These are phyloP conservation scores for Morpho achilles DNA, from an alignment of 2,888 invertebrate species.

Conservation along the genomic window DNA sequence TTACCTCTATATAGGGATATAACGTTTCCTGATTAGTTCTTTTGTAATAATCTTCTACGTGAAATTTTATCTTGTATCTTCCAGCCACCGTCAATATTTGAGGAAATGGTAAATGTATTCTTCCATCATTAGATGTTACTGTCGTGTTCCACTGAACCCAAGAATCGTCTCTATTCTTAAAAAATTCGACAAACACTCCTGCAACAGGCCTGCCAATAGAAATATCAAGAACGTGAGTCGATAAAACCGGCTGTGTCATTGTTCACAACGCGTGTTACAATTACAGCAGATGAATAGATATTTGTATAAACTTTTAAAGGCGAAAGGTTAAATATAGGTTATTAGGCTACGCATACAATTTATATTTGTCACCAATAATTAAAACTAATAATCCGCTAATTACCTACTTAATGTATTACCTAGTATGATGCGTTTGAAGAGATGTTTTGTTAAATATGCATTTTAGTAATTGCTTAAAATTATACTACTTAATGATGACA, in stretches of 20 bases:
- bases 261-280: conserved; percentile 1
- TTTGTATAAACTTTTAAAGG: not conserved
- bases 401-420: no score
- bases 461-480: no score
- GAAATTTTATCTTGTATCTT: conserved; percentile 86
- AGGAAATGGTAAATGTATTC: conserved; percentile 81
- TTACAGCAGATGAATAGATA: not conserved
- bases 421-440: no score
- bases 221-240: conserved; percentile 87
- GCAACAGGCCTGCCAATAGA: conserved; percentile 83
- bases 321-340: not conserved
- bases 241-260: conserved; percentile 80
- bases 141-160: conserved; percentile 85
- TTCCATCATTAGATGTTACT: conserved; percentile 82
- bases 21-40: conserved; percentile 79
- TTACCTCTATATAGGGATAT: conserved; percentile 88
- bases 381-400: no score
- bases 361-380: not conserved
- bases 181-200: conserved; percentile 83
- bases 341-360: not conserved
- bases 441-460: no score
- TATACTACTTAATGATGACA: no score
- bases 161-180: conserved; percentile 80
- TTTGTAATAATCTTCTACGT: conserved; percentile 85
- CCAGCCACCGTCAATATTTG: conserved; percentile 81